These are phyloP conservation scores for Sus scrofa DNA, from an alignment of 2,113 vertebrate species.

Conservation along the genomic window DNA sequence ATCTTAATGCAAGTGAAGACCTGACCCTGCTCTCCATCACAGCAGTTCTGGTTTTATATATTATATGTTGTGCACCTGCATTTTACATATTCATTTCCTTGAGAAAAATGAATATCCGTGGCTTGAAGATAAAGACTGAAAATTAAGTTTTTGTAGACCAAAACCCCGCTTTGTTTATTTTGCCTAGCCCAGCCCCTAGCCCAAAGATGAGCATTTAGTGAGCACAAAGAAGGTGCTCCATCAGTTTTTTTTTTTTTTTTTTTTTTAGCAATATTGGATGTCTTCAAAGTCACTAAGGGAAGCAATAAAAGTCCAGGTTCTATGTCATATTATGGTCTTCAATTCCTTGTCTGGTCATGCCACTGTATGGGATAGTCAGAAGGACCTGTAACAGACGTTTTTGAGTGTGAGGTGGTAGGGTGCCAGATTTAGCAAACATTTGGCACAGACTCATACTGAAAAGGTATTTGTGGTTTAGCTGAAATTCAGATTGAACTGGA, in stretches of 20 bases:
- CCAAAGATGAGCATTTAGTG: rapidly evolving
- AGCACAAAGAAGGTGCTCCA: neutral
- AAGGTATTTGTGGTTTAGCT: neutral
- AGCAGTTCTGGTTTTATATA: neutral
- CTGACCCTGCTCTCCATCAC: neutral
- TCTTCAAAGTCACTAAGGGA: neutral
- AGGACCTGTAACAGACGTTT: neutral
- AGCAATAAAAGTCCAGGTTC: neutral
- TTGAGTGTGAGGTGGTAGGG: neutral
- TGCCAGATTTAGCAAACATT: neutral
- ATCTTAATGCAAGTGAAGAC: neutral
- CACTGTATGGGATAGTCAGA: neutral
- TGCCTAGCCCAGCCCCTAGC: neutral
- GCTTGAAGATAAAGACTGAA: neutral
- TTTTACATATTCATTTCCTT: neutral
- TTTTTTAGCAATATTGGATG: neutral
- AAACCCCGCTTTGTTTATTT: neutral
- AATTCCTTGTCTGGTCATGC: neutral
- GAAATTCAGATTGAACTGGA: neutral
- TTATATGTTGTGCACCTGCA: rapidly evolving
- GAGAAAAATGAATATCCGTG: neutral
- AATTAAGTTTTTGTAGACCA: neutral
- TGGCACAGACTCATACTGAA: neutral
- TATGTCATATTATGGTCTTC: rapidly evolving
- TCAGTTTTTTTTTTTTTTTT: too few relatives aligned